These are phyloP conservation scores for Drosophila ambigua DNA, from an alignment of 1,140 invertebrate species.

Conservation along the genomic window DNA sequence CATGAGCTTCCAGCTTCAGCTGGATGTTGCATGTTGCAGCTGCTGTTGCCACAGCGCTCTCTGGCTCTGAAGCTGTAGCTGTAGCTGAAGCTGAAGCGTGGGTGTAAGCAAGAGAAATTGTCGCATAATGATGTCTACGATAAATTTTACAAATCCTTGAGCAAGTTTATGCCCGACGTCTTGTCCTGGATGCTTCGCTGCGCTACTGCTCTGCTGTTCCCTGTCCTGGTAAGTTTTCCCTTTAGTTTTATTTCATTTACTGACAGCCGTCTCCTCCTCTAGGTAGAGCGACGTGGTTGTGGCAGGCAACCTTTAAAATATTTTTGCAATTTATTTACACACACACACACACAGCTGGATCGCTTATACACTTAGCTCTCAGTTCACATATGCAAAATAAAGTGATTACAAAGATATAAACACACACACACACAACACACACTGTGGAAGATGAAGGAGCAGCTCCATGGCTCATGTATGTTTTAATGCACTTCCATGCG, in stretches of 20 bases:
- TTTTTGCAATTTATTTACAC: conserved; percentile 74
- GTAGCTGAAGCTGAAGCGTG: conserved; percentile 1
- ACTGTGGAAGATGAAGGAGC: conserved; percentile 24
- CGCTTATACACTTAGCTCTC: conserved; percentile 62
- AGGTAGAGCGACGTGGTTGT: conserved; percentile 53
- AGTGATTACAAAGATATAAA: conserved; percentile 74
- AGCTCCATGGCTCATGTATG: conserved; percentile 51
- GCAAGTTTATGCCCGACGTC: conserved; percentile 46
- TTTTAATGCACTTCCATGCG: conserved; percentile 65
- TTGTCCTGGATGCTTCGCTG: conserved; percentile 12
- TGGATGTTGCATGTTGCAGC: conserved; percentile 63
- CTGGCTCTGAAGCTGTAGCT: conserved; percentile 1
- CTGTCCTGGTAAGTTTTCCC: conserved; percentile 18
- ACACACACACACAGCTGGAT: conserved; percentile 14
- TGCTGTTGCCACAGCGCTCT: conserved; percentile 41
- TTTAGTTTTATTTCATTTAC: conserved; percentile 71
- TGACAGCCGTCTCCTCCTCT: conserved; percentile 23
- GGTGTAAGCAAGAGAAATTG: conserved; percentile 61
- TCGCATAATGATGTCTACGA: conserved; percentile 78
- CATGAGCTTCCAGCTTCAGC: conserved; percentile 30
- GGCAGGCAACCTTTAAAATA: conserved; percentile 79
- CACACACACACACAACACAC: conserved; percentile 18
- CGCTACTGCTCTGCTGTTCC: background rate
- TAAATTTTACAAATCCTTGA: conserved; percentile 75
- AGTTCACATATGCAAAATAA: conserved; percentile 77